A percentile compares a stretch with the other conserved stretches of the same genome.
These are phyloP conservation scores for Xiphophorus birchmanni DNA, from an alignment of 2,797 vertebrate species.

Conservation along the genomic window DNA sequence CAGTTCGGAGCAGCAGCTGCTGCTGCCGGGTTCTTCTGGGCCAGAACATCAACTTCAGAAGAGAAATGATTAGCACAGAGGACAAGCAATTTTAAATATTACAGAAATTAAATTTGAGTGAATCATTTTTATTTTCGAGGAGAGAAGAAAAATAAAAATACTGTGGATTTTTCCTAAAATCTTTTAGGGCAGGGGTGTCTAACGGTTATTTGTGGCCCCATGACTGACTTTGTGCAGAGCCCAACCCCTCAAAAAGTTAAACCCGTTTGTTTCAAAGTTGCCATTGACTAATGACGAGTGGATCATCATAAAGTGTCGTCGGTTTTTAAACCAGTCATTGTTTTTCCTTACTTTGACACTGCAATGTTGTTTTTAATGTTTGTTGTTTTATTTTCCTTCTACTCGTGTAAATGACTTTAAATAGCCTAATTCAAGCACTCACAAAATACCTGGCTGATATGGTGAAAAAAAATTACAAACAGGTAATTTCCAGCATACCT, in stretches of 20 bases:
- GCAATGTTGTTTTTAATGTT: neutral
- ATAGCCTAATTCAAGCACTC: neutral
- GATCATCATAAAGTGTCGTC: no score
- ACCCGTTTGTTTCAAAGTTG: no score
- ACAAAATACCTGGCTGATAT: neutral
- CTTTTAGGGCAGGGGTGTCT: neutral
- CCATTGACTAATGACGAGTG: no score
- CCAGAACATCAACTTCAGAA: neutral
- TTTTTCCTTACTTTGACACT: no score
- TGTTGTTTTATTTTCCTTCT: no score
- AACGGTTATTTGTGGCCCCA: neutral
- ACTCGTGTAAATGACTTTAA: no score
- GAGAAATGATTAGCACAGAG: neutral
- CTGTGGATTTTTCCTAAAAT: neutral
- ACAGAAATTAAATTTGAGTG: neutral
- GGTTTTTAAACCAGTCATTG: no score
- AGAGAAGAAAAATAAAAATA: neutral
- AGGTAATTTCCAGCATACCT: constrained; percentile 1
- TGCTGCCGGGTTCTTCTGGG: neutral
- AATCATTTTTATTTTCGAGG: neutral
- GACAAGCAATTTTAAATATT: neutral
- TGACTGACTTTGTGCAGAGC: no score
- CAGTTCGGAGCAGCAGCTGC: neutral
- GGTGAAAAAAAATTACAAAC: neutral
- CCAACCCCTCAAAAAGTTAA: no score